Evolutionary conservation across 2,888 invertebrate species (phyloP), one percentile per base, ranked within the genome.

Genomic region (Romanomermis culicivorax): DNA sequence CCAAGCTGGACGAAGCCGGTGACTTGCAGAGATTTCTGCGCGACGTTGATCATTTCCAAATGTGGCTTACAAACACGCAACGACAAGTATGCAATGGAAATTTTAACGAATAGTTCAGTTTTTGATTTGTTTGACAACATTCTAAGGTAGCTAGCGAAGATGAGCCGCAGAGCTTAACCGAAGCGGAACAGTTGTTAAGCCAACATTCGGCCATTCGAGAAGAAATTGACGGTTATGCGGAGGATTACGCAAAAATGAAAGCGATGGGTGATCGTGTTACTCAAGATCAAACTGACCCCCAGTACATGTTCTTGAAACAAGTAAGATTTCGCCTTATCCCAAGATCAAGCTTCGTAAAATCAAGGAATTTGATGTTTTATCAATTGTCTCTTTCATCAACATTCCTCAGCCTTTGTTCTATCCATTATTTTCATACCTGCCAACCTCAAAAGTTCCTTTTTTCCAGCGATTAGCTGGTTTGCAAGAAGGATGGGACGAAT

Each of bases 281-380:
- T 80, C 83, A 57, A 79, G 88, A 61, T 80, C 86, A 70, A 82
- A 88, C 72, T 51, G 97, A 99, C 75, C 89, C 95, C 47, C 97
- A 99, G 72, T 97, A 99, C 75, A 95, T 99, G 95, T 99, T 99
- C 84, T 76, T 99, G 65, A 80, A 95, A 59, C 93, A 95, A 67
- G 72, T 71, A 55, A 55, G 11, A 3, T 20, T 42, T 17, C 29
- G 53, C n/a, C n/a, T n/a, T n/a, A n/a, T n/a, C n/a, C n/a, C n/a
- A n/a, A 42, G 42, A n/a, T n/a, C n/a, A n/a, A n/a, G n/a, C n/a
- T n/a, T n/a, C n/a, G n/a, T n/a, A n/a, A n/a, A n/a, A n/a, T n/a
- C n/a, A n/a, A n/a, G n/a, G n/a, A n/a, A n/a, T n/a, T n/a, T n/a
- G n/a, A n/a, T n/a, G n/a, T n/a, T n/a, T n/a, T n/a, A n/a, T n/a